Percentiles rank a stretch among this genome's conserved stretches.
phyloP scores from a whole-genome alignment of 2,113 vertebrate species.

The Dicerorhinus sumatrensis region DNA sequence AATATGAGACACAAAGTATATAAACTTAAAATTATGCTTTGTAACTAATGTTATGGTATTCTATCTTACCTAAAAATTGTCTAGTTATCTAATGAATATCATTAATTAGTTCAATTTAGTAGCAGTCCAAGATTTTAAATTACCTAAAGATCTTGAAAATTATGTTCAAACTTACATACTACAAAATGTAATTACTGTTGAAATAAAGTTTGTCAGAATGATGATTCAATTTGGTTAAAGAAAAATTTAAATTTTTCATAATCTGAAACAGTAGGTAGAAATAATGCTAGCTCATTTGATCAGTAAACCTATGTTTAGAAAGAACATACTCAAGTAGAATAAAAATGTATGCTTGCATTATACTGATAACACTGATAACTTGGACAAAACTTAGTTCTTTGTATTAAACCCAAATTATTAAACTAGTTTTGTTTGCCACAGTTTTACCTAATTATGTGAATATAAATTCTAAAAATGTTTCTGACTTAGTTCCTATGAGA shows the following conservation, averaged over 20 bases:
- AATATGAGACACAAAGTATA: neutral
- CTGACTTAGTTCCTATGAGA: neutral
- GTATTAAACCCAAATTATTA: neutral
- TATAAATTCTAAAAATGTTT: slow-evolving; percentile 13
- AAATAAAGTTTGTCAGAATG: slow-evolving; percentile 17
- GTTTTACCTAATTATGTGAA: neutral
- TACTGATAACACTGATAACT: neutral
- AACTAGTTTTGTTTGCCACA: neutral
- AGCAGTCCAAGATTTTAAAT: slow-evolving; percentile 29
- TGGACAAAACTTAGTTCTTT: neutral
- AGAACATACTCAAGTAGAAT: neutral
- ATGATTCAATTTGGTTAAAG: neutral
- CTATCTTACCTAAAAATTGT: slow-evolving; percentile 3
- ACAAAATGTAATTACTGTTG: neutral
- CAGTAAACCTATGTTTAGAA: neutral
- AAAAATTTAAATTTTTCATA: slow-evolving; percentile 1
- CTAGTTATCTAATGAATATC: slow-evolving; percentile 6
- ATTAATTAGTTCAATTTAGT: slow-evolving; percentile 50
- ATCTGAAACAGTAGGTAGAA: neutral
- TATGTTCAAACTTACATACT: neutral
- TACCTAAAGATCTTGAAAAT: slow-evolving; percentile 17
- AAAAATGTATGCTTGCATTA: neutral
- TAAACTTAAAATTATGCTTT: slow-evolving; percentile 14
- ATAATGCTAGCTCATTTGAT: neutral
- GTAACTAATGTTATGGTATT: neutral